phyloP scores from a whole-genome alignment of 2,888 invertebrate species.

The Hartigia nigra region DNA sequence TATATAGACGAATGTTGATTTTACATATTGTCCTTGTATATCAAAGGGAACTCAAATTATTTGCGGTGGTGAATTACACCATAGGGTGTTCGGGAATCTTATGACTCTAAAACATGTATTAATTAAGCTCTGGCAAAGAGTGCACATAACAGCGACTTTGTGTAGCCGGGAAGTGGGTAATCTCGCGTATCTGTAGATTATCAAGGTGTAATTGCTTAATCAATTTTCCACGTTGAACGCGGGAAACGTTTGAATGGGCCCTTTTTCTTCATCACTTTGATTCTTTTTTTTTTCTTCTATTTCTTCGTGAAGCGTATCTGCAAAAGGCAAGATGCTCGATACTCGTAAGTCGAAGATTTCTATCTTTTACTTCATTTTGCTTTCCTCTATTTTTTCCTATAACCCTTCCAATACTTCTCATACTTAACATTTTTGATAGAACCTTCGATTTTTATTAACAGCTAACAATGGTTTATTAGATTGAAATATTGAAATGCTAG shows the following conservation, averaged over 20 bases:
- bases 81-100: not conserved
- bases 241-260: slow-evolving; percentile 4
- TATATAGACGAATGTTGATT: not conserved
- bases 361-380: no score
- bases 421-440: no score
- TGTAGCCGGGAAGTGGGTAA: slow-evolving; percentile 43
- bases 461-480: no score
- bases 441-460: no score
- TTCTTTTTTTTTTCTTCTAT: not conserved
- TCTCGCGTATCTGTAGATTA: slow-evolving; percentile 25
- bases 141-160: slow-evolving; percentile 31
- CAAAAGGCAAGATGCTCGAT: not conserved
- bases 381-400: no score
- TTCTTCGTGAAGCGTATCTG: not conserved
- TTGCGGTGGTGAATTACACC: not conserved
- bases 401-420: no score
- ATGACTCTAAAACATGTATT: slow-evolving; percentile 29
- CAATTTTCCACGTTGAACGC: slow-evolving; percentile 33
- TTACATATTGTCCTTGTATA: not conserved
- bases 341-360: no score
- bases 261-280: not conserved
- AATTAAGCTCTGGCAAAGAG: slow-evolving; percentile 41
- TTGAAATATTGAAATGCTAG: no score
- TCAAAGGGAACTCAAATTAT: not conserved
- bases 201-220: slow-evolving; percentile 42